Percentiles rank a stretch among this genome's conserved stretches.
phyloP scores from a whole-genome alignment of 2,797 vertebrate genomes.

The Novumbra hubbsi region DNA sequence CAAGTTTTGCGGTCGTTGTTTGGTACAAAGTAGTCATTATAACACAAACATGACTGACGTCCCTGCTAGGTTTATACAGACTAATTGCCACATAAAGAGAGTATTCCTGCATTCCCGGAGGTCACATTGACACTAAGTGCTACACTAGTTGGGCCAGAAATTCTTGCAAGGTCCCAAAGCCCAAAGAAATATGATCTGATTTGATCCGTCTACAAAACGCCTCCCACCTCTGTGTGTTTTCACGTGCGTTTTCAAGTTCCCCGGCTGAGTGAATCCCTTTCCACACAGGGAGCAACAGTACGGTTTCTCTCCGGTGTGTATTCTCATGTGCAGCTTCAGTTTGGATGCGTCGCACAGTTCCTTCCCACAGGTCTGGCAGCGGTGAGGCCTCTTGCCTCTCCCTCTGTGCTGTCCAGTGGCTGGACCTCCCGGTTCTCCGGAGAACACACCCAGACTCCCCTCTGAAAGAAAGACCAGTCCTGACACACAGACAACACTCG shows the following conservation, averaged over 20 bases:
- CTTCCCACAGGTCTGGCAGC: neutral
- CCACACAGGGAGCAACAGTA: neutral
- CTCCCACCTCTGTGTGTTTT: conserved; percentile 1
- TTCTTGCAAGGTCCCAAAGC: too few species aligned
- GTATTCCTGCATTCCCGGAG: too few species aligned
- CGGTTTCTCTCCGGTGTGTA: neutral
- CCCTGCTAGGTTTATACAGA: too few species aligned
- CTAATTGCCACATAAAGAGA: too few species aligned
- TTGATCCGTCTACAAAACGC: neutral
- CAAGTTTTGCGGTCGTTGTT: neutral
- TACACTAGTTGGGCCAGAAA: too few species aligned
- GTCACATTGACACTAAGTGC: too few species aligned
- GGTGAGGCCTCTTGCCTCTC: neutral
- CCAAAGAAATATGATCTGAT: too few species aligned
- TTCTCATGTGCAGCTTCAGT: neutral
- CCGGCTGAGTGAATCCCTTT: neutral
- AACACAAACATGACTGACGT: too few species aligned
- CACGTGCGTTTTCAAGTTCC: neutral
- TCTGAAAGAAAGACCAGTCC: neutral
- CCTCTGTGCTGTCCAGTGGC: neutral
- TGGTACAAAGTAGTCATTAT: too few species aligned
- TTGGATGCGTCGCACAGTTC: neutral
- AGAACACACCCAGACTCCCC: neutral
- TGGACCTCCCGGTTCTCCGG: neutral
- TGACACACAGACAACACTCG: neutral